phyloP scores from a whole-genome alignment of 1,140 invertebrate genomes.

The Drosophila repleta region DNA sequence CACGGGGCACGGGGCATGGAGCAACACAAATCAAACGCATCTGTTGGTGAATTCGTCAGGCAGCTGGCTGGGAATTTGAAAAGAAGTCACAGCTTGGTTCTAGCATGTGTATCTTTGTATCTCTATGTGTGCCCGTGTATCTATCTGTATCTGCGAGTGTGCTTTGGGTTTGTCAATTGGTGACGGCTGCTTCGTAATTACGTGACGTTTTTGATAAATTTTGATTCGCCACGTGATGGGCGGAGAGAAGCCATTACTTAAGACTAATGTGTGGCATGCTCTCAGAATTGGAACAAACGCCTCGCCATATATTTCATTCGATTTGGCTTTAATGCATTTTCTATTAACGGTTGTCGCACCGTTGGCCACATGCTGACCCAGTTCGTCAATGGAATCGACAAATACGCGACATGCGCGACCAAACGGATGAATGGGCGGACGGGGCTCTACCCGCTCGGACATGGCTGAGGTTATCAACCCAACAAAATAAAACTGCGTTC shows the following conservation, averaged over 20 bases:
- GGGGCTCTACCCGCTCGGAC: neutral
- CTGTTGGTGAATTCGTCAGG: slow-evolving; percentile 59
- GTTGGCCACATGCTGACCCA: slow-evolving; percentile 68
- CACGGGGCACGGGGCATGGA: slow-evolving; percentile 18
- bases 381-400: slow-evolving; percentile 76
- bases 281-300: slow-evolving; percentile 78
- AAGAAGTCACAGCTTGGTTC: slow-evolving; percentile 59
- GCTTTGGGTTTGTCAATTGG: slow-evolving; percentile 37
- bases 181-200: slow-evolving; percentile 65
- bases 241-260: slow-evolving; percentile 65
- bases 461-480: slow-evolving; percentile 68
- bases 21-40: slow-evolving; percentile 77
- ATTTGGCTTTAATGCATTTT: slow-evolving; percentile 74
- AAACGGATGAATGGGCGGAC: slow-evolving; percentile 16
- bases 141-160: slow-evolving; percentile 36
- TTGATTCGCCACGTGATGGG: slow-evolving; percentile 73
- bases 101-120: slow-evolving; percentile 8
- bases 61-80: slow-evolving; percentile 69
- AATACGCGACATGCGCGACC: slow-evolving; percentile 36
- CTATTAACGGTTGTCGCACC: slow-evolving; percentile 68
- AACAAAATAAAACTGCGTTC: slow-evolving; percentile 48
- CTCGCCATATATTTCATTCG: slow-evolving; percentile 30
- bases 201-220: slow-evolving; percentile 82
- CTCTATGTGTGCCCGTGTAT: slow-evolving; percentile 16
- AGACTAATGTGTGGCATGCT: slow-evolving; percentile 75